phyloP scores from a whole-genome alignment of 2,888 invertebrate species.

The Antheraea assamensis region DNA sequence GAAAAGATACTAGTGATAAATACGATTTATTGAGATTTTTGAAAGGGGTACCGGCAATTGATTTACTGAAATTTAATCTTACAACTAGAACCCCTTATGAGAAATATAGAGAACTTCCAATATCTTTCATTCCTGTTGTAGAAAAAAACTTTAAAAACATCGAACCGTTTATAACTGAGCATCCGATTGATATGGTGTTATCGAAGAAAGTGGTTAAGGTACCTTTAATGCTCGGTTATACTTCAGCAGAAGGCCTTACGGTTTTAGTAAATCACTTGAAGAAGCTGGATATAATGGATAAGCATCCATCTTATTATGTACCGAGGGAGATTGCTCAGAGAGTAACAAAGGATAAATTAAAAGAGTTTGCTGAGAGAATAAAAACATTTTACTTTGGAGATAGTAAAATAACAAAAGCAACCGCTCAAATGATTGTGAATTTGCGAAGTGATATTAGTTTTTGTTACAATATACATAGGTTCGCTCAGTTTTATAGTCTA shows the following conservation, averaged over 20 bases:
- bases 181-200: conserved; percentile 47
- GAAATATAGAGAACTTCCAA: conserved; percentile 49
- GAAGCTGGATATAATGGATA: conserved; percentile 44
- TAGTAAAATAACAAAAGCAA: conserved; percentile 41
- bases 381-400: conserved; percentile 52
- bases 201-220: conserved; percentile 48
- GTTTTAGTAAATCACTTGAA: conserved; percentile 40
- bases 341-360: conserved; percentile 40
- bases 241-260: conserved; percentile 54
- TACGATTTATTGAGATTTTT: conserved; percentile 52
- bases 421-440: conserved; percentile 39
- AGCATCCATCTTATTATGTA: conserved; percentile 47
- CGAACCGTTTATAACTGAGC: conserved; percentile 51
- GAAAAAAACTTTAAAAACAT: conserved; percentile 54
- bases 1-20: conserved; percentile 52
- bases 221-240: conserved; percentile 59
- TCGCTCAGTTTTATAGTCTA: conserved; percentile 46
- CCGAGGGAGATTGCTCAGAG: conserved; percentile 49
- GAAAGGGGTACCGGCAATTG: conserved; percentile 46
- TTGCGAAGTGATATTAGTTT: conserved; percentile 53
- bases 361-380: conserved; percentile 49
- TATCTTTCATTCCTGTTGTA: conserved; percentile 55
- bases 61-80: conserved; percentile 44
- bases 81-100: conserved; percentile 52
- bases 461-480: conserved; percentile 50